Evolutionary conservation across 2,113 vertebrate genomes (phyloP), one percentile per base, ranked within the genome.

Genomic region (Labrus mixtus): DNA sequence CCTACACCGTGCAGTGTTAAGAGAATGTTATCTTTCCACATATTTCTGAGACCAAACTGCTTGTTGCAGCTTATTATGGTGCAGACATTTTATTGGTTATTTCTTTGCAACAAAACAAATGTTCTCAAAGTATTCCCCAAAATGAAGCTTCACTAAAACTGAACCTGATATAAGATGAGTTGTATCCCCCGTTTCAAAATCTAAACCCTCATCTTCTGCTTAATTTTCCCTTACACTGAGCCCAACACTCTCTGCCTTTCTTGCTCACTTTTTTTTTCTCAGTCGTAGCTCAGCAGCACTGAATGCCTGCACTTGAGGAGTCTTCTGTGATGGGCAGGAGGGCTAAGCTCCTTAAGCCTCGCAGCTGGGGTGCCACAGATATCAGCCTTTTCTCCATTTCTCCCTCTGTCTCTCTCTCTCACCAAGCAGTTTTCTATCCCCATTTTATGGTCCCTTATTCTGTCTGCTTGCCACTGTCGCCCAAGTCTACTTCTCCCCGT

Each of bases 291-390:
- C 81, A 82, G 77, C 56, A 13, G 79, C 63, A n/a, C 77, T 74
- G 77, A 86, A 86, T 79, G 85, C 69, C 82, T 83, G 81, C 83
- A 86, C 89, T 91, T 86, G 82, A 92, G 67, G 80, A 86, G 65
- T 85, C 77, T 77, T 80, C 64, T 88, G 69, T 89, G 87, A 85
- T 71, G 79, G 88, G 84, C 84, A 81, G 87, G 65, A 71, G 68
- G 66, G 74, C 84, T 91, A 89, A 93, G 90, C 92, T 90, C 79
- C 78, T 89, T 91, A 91, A 91, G 89, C 79, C 62, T 79, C 62
- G 29, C 87, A 91, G 89, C 88, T 87, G 84, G 87, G 85, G 50
- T n/a, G 86, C 85, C 75, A 86, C 81, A 92, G 87, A 93, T 93
- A 92, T 86, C 78, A 48, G 68, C 63, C 81, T 89, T 79, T 85